Percentiles rank a stretch among this genome's conserved stretches.
Conservation (phyloP, 2,113 vertebrate species). For the Phrynocephalus versicolor region DNA sequence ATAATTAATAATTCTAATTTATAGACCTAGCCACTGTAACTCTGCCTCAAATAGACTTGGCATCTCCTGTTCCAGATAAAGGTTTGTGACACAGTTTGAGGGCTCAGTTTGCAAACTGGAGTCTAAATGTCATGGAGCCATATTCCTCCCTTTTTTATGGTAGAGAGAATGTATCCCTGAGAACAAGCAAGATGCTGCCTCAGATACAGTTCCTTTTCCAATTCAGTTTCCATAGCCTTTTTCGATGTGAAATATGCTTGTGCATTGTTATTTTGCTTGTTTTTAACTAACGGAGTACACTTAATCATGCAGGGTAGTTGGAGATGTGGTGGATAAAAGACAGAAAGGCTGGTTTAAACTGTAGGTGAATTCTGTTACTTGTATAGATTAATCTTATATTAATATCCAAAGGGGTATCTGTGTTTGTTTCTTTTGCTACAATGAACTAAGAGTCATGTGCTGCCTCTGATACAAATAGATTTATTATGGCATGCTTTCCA, state of each 20-base stretch:
- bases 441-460: too few species aligned
- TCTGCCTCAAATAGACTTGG: background rate
- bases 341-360: background rate
- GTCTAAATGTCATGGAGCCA: background rate
- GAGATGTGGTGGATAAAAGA: background rate
- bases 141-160: background rate
- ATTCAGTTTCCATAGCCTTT: background rate
- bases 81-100: background rate
- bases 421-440: too few species aligned
- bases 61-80: background rate
- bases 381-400: background rate
- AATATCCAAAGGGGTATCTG: too few species aligned
- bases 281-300: background rate
- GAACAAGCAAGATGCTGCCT: background rate
- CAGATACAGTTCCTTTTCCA: background rate
- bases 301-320: background rate
- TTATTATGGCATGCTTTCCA: too few species aligned
- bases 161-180: background rate
- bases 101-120: background rate
- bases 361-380: background rate
- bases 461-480: too few species aligned
- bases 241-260: background rate
- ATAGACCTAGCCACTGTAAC: too few species aligned
- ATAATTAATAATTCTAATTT: too few species aligned
- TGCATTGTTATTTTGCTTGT: background rate